Evolutionary conservation across 1,140 invertebrate species (phyloP).

Genomic region (Conus betulinus): DNA sequence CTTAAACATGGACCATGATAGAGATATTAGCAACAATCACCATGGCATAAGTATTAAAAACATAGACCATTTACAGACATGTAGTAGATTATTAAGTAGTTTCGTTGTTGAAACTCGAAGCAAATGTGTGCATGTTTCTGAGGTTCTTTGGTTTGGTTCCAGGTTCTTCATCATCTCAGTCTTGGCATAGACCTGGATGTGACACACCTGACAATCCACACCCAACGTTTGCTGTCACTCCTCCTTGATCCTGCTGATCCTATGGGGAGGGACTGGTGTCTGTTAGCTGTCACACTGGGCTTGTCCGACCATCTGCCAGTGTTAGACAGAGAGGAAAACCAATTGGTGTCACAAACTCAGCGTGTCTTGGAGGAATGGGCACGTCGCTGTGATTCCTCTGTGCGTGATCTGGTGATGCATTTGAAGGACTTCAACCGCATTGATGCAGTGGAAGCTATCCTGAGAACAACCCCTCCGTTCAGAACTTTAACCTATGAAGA

Average conservation of each 20-base stretch:
- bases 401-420: constrained; percentile 77
- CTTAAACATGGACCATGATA: too few species aligned
- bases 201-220: constrained; percentile 77
- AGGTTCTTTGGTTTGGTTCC: neutral
- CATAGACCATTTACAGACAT: too few species aligned
- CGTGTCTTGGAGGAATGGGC: constrained; percentile 78
- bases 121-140: neutral
- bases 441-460: constrained; percentile 78
- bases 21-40: too few species aligned
- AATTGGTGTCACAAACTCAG: constrained; percentile 75
- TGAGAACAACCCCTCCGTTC: constrained; percentile 76
- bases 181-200: constrained; percentile 78
- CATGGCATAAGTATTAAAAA: too few species aligned
- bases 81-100: too few species aligned
- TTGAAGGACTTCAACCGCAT: constrained; percentile 77
- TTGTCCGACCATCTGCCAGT: constrained; percentile 79
- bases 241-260: constrained; percentile 87
- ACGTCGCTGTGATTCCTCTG: constrained; percentile 71
- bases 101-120: too few species aligned
- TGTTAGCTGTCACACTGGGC: constrained; percentile 86
- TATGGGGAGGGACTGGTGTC: constrained; percentile 89
- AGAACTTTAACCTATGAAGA: constrained; percentile 67
- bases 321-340: constrained; percentile 74
- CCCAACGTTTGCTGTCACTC: constrained; percentile 77
- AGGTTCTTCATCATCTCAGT: constrained; percentile 71